Evolutionary conservation across 1,140 invertebrate genomes (phyloP).

Genomic region (Monomorium pharaonis): DNA sequence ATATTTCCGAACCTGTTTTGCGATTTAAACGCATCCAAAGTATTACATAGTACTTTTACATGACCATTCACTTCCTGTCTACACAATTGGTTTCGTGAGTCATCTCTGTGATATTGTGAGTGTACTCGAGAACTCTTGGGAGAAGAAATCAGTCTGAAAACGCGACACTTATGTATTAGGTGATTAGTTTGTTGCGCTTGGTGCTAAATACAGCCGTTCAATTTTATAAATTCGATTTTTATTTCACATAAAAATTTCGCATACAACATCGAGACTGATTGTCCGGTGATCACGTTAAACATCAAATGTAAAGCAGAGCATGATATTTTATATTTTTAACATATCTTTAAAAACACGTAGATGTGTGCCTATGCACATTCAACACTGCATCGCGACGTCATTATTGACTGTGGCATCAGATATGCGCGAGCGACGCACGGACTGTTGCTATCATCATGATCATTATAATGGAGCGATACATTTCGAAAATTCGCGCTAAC

Average conservation of each 20-base stretch:
- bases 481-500: constrained; percentile 39
- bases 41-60: constrained; percentile 13
- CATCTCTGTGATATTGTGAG: not conserved
- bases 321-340: not conserved
- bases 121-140: not conserved
- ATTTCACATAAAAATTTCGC: not conserved
- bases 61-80: not conserved
- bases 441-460: constrained; percentile 40
- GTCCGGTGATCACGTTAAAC: not conserved
- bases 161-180: not conserved
- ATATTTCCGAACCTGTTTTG: constrained; percentile 23
- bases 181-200: not conserved
- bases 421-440: not conserved
- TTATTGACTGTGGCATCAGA: constrained; percentile 36
- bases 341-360: not conserved
- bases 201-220: not conserved
- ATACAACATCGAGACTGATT: not conserved
- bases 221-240: not conserved
- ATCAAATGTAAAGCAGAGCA: too few species aligned
- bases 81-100: not conserved
- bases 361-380: not conserved
- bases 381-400: not conserved
- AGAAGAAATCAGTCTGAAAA: not conserved
- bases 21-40: not conserved
- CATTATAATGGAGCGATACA: constrained; percentile 47